Evolutionary conservation across 2,797 vertebrate genomes (phyloP), one percentile per base, ranked within the genome.

Genomic region (Enteromius viviparus): DNA sequence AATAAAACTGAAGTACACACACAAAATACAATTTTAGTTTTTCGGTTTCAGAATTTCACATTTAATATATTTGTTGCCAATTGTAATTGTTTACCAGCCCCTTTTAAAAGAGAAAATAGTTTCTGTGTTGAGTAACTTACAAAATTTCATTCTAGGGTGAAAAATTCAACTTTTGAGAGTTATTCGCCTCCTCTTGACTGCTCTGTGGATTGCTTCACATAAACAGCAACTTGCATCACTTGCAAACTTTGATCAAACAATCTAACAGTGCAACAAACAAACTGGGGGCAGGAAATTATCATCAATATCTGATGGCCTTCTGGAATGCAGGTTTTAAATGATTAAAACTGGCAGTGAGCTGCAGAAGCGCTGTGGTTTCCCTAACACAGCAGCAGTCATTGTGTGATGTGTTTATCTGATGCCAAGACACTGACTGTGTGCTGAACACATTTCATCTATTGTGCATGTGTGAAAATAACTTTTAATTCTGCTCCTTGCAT

Each of bases 301-400:
- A 70, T 80, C 49, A 80, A 69, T 80, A 42, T 80, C 78, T 80
- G 49, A 60, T 71, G 66, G 51, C 17, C 37, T 26, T 80, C 34
- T 40, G 66, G 37, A 80, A 80, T 71, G 34, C 49, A 69, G 66
- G n/a, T 45, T 70, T 23, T 80, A 80, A 71, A 80, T 80, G 15
- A 70, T 71, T 58, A 21, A 80, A 60, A 32, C n/a, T 69, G 9
- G 15, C 14, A 55, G 34, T 10, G 65, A 19, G 78, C 34, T 80
- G n/a, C 32, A 40, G 26, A 40, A 79, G 64, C 9, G 1, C 64
- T 26, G n/a, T 34, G 17, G 26, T 23, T 66, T 66, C 19, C 45
- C 21, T 66, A n/a, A 65, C 42, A 51, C 42, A 66, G 76, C 76
- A 32, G 26, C 62, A 51, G 29, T 23, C 62, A 66, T 34, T 64